Evolutionary conservation across 2,797 vertebrate species (phyloP), one percentile per base, ranked within the genome.

Genomic region (Squalus acanthias): DNA sequence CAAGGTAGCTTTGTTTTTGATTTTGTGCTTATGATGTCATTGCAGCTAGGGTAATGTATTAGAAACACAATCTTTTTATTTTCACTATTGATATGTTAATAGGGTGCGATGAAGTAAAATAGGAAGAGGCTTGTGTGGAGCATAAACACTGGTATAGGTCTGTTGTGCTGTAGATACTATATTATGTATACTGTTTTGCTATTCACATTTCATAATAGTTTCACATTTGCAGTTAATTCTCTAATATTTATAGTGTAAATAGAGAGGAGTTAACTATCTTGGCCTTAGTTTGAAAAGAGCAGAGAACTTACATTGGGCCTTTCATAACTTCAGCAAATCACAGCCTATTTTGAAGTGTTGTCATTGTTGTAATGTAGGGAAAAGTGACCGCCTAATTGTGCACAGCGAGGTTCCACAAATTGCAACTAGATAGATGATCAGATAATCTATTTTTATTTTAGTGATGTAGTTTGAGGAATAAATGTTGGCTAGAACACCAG

Each of bases 211-310:
- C 26, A 10, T 22, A 26, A 10, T 26, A 89, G 87, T 89, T 60
- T 33, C 53, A 26, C 53, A 13, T 92, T 65, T n/a, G 13, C 17
- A 67, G 17, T 17, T 33, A 9, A 24, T 67, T 69, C 15, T 93
- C n/a, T 39, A n/a, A 85, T 85, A 93, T 67, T 93, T 92, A 15
- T 92, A 46, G 33, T 92, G n/a, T n/a, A 91, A 91, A 29, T 91
- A 91, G 33, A 91, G 63, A 67, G 63, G 91, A 39, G 60, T n/a
- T 65, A 13, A 46, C 12, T 69, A 39, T 8, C 20, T 93, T 85
- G 46, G 39, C 1, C 5, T 69, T 67, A 20, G 1, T 65, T 93
- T 69, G 65, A 92, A 92, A 92, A 92, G 33, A 46, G 33, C 33
- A 65, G 50, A 57, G 26, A 89, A 60, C 57, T 57, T 29, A 17